Conservation (phyloP, 2,113 vertebrate genomes). For the Antennarius striatus region DNA sequence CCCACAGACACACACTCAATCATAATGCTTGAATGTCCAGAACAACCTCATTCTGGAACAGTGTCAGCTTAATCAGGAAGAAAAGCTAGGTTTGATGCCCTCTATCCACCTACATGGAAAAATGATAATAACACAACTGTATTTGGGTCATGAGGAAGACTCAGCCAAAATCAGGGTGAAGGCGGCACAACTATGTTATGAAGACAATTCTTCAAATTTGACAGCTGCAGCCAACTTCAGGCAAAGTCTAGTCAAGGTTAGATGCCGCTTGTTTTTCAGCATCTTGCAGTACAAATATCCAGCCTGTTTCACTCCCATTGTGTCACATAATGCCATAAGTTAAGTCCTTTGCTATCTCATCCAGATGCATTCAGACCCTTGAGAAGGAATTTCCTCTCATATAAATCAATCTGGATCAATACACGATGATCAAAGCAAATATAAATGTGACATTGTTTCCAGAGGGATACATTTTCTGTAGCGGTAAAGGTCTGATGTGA, state of each 20-base stretch:
- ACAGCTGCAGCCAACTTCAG: constrained; percentile 40
- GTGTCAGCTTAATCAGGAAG: constrained; percentile 41
- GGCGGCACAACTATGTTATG: constrained; percentile 48
- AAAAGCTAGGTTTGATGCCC: constrained; percentile 45
- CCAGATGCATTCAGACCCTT: too few relatives aligned
- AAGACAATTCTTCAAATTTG: constrained; percentile 56
- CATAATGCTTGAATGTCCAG: constrained; percentile 8
- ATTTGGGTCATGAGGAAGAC: constrained; percentile 45
- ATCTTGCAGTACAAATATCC: constrained; percentile 6
- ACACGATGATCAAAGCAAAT: too few relatives aligned
- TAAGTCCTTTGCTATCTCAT: not conserved
- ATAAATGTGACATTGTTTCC: too few relatives aligned
- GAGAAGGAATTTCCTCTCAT: not conserved
- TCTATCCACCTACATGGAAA: constrained; percentile 49
- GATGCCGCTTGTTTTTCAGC: constrained; percentile 26
- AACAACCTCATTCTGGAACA: constrained; percentile 22
- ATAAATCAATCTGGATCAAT: too few relatives aligned
- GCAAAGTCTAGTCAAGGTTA: not conserved
- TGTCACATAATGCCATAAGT: not conserved
- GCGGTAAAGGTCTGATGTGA: too few relatives aligned
- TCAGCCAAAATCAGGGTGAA: constrained; percentile 53
- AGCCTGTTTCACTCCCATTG: not conserved
- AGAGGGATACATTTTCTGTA: too few relatives aligned
- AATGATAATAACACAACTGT: constrained; percentile 59
- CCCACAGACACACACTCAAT: not conserved